Percentiles rank a stretch among this genome's conserved stretches.
Conservation (phyloP, 2,888 invertebrate species). For the Drosophila gaucha region DNA sequence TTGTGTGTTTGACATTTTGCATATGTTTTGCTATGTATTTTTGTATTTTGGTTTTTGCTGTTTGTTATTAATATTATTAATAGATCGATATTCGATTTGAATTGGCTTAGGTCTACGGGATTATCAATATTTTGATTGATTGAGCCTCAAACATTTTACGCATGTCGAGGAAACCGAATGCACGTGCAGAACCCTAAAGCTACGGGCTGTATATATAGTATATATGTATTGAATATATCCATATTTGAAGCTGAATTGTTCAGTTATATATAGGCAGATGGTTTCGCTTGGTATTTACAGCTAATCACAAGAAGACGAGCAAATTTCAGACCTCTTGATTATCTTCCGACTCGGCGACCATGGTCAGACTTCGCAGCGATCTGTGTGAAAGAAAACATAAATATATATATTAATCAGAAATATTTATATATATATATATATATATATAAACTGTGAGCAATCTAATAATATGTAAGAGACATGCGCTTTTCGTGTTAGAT, state of each 20-base stretch:
- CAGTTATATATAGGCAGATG: constrained; percentile 29
- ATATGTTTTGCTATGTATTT: constrained; percentile 22
- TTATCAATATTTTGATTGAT: constrained; percentile 29
- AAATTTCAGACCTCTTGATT: constrained; percentile 71
- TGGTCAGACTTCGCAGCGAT: constrained; percentile 84
- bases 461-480: constrained; percentile 21
- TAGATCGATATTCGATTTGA: constrained; percentile 34
- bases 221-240: constrained; percentile 28
- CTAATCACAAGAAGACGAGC: constrained; percentile 73
- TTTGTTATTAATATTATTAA: constrained; percentile 56
- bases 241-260: constrained; percentile 21
- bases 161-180: constrained; percentile 30
- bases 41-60: constrained; percentile 14
- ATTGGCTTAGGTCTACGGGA: constrained; percentile 37
- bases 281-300: constrained; percentile 66
- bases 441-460: constrained; percentile 7
- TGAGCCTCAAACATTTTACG: constrained; percentile 36
- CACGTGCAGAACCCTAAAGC: constrained; percentile 22
- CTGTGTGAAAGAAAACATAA: constrained; percentile 50
- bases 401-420: constrained; percentile 26
- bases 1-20: constrained; percentile 35
- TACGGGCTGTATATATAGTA: constrained; percentile 1
- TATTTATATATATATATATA: neutral
- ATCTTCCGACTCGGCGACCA: constrained; percentile 78
- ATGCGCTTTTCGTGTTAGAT: constrained; percentile 44